A percentile compares a stretch with the other conserved stretches of the same genome.
Conservation (phyloP, 2,113 vertebrate genomes). For the Eclectus roratus region DNA sequence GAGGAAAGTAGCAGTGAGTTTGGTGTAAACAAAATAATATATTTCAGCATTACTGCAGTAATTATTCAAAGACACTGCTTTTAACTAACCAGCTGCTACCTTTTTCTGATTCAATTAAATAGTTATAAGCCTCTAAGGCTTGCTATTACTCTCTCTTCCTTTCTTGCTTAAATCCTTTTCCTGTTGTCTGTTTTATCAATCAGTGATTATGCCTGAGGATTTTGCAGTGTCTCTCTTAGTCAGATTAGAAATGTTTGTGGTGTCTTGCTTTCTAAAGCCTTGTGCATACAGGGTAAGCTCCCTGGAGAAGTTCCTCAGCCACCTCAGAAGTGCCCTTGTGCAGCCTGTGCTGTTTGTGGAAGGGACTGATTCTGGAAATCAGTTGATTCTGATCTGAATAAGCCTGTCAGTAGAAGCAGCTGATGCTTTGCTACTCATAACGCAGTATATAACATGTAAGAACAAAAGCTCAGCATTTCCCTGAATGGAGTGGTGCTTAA, state of each 20-base stretch:
- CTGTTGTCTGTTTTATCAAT: not conserved
- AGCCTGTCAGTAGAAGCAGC: not conserved
- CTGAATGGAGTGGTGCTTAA: not conserved
- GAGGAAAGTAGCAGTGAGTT: not conserved
- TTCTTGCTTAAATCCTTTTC: not conserved
- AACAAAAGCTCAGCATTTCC: not conserved
- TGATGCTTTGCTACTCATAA: not conserved
- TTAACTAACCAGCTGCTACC: conserved; percentile 14
- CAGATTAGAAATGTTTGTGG: not conserved
- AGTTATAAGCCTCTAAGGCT: not conserved
- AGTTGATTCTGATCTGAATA: not conserved
- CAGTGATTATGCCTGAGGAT: not conserved
- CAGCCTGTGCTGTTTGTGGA: not conserved
- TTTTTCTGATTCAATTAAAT: conserved; percentile 17
- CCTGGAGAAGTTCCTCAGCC: accelerated
- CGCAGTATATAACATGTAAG: not conserved
- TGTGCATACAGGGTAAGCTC: not conserved
- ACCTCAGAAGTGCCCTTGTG: not conserved
- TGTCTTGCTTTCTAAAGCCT: not conserved
- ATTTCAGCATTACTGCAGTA: not conserved
- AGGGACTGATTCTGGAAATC: not conserved
- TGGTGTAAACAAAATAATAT: not conserved
- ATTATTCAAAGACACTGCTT: not conserved
- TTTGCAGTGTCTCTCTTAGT: not conserved
- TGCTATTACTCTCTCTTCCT: not conserved